Evolutionary conservation across 1,140 invertebrate species (phyloP), one percentile per base, ranked within the genome.

Genomic region (Eumeta japonica): DNA sequence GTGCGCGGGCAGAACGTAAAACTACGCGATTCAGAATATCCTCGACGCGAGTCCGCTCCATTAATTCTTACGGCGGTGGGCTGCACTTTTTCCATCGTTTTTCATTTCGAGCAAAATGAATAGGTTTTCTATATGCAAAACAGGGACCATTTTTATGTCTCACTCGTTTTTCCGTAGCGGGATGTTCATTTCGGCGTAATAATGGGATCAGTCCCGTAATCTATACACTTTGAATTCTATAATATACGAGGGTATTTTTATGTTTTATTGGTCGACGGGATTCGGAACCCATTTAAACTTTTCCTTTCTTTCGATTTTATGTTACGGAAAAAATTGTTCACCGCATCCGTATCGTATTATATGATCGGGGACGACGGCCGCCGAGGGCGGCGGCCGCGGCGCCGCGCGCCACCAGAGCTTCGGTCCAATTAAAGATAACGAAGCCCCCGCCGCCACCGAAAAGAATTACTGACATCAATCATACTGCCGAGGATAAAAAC

Each of bases 251-350:
- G 62, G 62, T 58, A 58, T 66, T 56, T 61, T 54, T 52, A 42
- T 48, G 53, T 64, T 60, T 61, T 66, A 68, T 68, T 56, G 64
- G 62, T 44, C 57, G 47, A 39, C 40, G 43, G 24, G 58, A 62
- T 62, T 64, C 63, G 56, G 40, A 55, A 43, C 55, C 51, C 59
- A 58, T 63, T 68, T 68, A 66, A 68, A 71, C 65, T 67, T 62
- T 62, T 64, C 15, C 15, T 12, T 33, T 24, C 20, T 63, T 58
- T 53, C 54, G 58, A 64, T 71, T 72, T 68, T 65, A 72, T 68
- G 52, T 62, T 40, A 63, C 56, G 66, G 66, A 72, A 72, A 58
- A 65, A 66, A 72, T 68, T 62, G 64, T 54, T 58, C 54, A 60
- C 62, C 50, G 58, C 55, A 55, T 62, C 59, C 41, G 43, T n/a